These are phyloP conservation scores for Aspidapion aeneum DNA, from an alignment of 2,888 invertebrate genomes.

Conservation along the genomic window DNA sequence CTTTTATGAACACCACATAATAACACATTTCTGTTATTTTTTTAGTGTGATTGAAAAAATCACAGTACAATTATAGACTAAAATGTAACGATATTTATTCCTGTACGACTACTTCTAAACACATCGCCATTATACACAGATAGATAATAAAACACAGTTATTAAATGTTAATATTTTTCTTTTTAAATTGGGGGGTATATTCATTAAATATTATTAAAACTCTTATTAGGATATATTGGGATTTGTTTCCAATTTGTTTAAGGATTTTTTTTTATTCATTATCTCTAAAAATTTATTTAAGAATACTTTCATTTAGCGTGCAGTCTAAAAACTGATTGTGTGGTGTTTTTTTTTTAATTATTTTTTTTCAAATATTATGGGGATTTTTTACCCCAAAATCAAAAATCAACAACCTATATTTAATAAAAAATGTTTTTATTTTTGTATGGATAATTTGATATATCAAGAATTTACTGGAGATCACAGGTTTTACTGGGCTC, in stretches of 20 bases:
- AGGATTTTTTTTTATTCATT: constrained; percentile 31
- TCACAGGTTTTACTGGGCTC: constrained; percentile 47
- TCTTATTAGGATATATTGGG: constrained; percentile 44
- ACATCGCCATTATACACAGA: constrained; percentile 46
- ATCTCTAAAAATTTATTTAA: constrained; percentile 48
- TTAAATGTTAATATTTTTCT: too few relatives aligned
- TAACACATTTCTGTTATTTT: constrained; percentile 39
- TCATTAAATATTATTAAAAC: constrained; percentile 44
- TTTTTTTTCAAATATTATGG: too few relatives aligned
- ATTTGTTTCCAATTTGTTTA: constrained; percentile 31
- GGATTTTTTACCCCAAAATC: constrained; percentile 28
- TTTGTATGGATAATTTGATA: constrained; percentile 47
- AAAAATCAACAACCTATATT: constrained; percentile 41
- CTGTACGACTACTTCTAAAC: constrained; percentile 46
- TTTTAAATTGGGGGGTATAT: constrained; percentile 42
- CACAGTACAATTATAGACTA: constrained; percentile 47
- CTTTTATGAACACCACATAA: constrained; percentile 48
- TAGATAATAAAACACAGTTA: constrained; percentile 37
- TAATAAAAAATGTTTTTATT: constrained; percentile 33
- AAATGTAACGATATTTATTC: constrained; percentile 40
- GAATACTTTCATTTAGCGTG: constrained; percentile 48
- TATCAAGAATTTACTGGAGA: constrained; percentile 50
- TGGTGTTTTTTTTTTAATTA: constrained; percentile 40
- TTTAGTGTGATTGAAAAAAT: constrained; percentile 45
- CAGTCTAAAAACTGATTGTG: constrained; percentile 52